These are phyloP conservation scores for Drosophila elegans DNA, from an alignment of 1,140 invertebrate species.

Conservation along the genomic window DNA sequence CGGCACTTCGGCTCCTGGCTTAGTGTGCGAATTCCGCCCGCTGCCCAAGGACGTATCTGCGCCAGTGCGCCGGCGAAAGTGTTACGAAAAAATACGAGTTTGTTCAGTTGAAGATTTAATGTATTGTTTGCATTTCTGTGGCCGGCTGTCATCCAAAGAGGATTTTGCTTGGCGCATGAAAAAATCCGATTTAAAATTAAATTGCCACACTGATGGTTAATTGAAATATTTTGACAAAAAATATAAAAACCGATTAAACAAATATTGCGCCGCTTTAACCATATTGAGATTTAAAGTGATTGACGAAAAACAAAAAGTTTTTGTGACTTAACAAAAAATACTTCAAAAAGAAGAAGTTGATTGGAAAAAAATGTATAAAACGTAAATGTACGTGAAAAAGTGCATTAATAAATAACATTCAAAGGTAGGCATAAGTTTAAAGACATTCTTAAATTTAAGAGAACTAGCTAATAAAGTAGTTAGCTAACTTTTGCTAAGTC, in stretches of 20 bases:
- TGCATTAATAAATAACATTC: not conserved
- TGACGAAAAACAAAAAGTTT: not conserved
- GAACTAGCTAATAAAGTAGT: slow-evolving; percentile 16
- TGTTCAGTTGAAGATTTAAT: not conserved
- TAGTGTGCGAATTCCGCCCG: slow-evolving; percentile 23
- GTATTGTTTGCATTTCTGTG: slow-evolving; percentile 6
- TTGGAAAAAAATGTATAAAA: not conserved
- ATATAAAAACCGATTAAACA: not conserved
- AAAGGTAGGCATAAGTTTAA: not conserved
- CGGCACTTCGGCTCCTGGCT: slow-evolving; percentile 10
- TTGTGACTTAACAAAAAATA: not conserved
- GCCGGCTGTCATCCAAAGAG: not conserved
- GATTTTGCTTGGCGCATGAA: not conserved
- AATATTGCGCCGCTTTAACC: not conserved
- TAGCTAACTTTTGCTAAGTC: slow-evolving; percentile 2
- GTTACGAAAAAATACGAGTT: slow-evolving; percentile 22
- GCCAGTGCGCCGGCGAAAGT: not conserved
- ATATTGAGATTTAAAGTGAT: not conserved
- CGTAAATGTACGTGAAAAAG: too few species aligned
- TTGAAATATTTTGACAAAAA: not conserved
- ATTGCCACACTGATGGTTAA: not conserved
- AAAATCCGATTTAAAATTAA: slow-evolving; percentile 1
- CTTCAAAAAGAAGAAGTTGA: not conserved
- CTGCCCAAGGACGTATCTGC: slow-evolving; percentile 24
- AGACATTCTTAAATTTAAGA: too few species aligned